These are phyloP conservation scores for Adineta ricciae DNA, from an alignment of 2,888 invertebrate species.

Conservation along the genomic window DNA sequence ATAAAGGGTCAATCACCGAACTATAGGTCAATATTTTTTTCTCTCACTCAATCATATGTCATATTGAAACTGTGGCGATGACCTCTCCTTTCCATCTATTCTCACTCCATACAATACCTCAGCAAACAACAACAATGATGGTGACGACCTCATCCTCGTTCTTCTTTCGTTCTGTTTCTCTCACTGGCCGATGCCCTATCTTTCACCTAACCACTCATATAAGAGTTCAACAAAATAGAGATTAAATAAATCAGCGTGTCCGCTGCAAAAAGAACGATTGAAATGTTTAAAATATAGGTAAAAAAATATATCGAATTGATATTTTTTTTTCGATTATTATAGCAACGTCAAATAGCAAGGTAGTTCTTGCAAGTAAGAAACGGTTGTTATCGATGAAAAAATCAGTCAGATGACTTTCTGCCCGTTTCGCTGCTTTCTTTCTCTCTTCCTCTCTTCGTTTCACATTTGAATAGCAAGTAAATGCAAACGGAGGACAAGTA, in stretches of 20 bases:
- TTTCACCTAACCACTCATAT: not conserved
- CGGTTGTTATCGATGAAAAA: not conserved
- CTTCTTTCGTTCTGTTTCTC: not conserved
- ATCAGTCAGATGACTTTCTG: not conserved
- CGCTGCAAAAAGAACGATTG: not conserved
- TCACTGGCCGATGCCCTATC: not conserved
- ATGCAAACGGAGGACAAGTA: not conserved
- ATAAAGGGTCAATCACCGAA: slow-evolving; percentile 13
- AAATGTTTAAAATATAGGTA: not conserved
- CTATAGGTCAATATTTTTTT: slow-evolving; percentile 3
- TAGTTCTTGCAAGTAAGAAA: not conserved
- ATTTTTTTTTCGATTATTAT: not conserved
- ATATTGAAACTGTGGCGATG: slow-evolving; percentile 13
- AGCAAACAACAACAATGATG: not conserved
- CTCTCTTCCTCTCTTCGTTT: not conserved
- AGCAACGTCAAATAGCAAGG: not conserved
- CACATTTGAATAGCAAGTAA: not conserved
- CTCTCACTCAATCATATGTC: slow-evolving; percentile 12
- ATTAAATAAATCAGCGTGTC: slow-evolving; percentile 1
- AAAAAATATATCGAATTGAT: not conserved
- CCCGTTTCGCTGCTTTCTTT: not conserved
- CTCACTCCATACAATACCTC: not conserved
- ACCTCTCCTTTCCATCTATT: not conserved
- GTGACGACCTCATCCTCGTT: not conserved
- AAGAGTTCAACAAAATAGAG: not conserved